These are phyloP conservation scores for Lipotes vexillifer DNA, from an alignment of 2,113 vertebrate species.

Conservation along the genomic window DNA sequence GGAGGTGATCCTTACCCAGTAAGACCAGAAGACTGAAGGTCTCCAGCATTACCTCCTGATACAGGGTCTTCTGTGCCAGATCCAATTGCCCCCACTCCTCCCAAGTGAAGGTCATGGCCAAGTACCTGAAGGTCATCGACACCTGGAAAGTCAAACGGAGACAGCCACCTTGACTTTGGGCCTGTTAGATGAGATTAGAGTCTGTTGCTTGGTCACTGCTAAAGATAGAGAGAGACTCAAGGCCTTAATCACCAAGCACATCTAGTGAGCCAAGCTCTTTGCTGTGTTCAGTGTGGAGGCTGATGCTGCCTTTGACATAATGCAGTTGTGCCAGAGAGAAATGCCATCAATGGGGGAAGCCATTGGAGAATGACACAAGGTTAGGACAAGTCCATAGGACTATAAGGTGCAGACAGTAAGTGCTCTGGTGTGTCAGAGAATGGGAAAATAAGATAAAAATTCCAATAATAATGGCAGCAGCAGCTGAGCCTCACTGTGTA, in stretches of 20 bases:
- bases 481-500: background rate
- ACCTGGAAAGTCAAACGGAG: constrained; percentile 35
- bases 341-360: background rate
- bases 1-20: background rate
- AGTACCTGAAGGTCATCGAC: background rate
- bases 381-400: background rate
- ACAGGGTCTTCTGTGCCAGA: background rate
- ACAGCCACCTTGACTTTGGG: background rate
- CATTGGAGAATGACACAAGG: background rate
- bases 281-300: background rate
- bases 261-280: background rate
- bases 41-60: constrained; percentile 13
- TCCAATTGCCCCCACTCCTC: background rate
- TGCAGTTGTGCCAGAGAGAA: background rate
- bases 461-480: background rate
- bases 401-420: background rate
- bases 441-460: background rate
- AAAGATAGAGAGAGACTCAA: background rate
- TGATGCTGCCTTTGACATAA: background rate
- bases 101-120: background rate
- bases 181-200: background rate
- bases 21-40: background rate
- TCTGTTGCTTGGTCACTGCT: background rate
- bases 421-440: background rate
- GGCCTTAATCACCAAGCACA: background rate